Base-by-base conservation (phyloP, 2,888 invertebrate genomes). In the Megastigmus dorsalis region DNA sequence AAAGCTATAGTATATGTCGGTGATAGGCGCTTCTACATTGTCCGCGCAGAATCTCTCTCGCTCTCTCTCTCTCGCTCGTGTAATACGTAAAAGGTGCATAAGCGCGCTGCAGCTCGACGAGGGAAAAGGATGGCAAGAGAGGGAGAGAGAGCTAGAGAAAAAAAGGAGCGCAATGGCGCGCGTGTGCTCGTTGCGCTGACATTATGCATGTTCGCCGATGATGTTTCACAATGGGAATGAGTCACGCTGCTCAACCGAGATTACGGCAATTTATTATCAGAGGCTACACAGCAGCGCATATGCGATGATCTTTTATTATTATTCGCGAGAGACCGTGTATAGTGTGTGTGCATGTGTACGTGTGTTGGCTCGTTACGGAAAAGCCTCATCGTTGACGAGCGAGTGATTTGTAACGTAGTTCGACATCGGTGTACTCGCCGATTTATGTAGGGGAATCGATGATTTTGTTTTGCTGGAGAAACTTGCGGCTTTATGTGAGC, bases 171-270 rank as follows among this genome's bases (percentile, higher is more conserved):
- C n/a, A n/a, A n/a, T n/a, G n/a, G n/a, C n/a, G n/a, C n/a, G n/a
- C n/a, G n/a, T n/a, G n/a, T 6, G 54, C n/a, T 13, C 52, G 52
- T 20, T n/a, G 26, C 28, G 7, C 38, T 38, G 60, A 43, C 60
- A 30, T 60, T 45, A 18, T 60, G 30, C 38, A 36, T 28, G 55
- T 57, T 33, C 13, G 23, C 26, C 41, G 6, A 28, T 73, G 75
- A 77, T 76, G 77, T 78, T 62, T 74, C 68, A 60, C 72, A 78
- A 74, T 65, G 63, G 20, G 7, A 28, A 23, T 74, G 74, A 81
- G 74, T 81, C 75, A 79, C 65, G 72, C 52, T 74, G 75, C 74
- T 81, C 77, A 79, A 75, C 71, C 60, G 68, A 71, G 78, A 63
- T 78, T 77, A 60, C 73, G 55, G 74, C 77, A 74, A 78, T 79